Conservation (phyloP, 2,888 invertebrate species). For the Gymnoscelis rufifasciata region DNA sequence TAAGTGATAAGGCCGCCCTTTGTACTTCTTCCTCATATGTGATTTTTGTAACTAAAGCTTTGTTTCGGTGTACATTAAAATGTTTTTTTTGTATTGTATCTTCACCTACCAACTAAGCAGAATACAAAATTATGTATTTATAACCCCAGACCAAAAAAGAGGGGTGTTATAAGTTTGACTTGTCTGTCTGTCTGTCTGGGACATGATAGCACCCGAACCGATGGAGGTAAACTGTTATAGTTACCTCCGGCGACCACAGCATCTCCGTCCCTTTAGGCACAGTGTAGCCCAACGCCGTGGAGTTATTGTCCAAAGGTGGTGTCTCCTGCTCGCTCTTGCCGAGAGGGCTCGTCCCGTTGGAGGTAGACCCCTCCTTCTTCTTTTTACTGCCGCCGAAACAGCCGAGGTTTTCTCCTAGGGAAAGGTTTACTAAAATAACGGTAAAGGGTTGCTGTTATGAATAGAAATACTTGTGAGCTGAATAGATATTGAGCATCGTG, state of each 20-base stretch:
- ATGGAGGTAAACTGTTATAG: constrained; percentile 45
- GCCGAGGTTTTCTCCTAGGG: constrained; percentile 91
- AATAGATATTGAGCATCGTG: not conserved
- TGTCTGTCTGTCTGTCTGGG: too few species aligned
- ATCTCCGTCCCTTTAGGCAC: constrained; percentile 76
- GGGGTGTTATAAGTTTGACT: too few species aligned
- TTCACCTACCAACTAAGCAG: too few species aligned
- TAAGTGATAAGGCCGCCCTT: too few species aligned
- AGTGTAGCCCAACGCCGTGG: constrained; percentile 82
- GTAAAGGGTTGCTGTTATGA: not conserved
- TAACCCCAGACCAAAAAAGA: too few species aligned
- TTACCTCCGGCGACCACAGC: constrained; percentile 74
- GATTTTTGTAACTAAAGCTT: too few species aligned
- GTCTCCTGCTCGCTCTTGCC: constrained; percentile 67
- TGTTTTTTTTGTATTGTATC: too few species aligned
- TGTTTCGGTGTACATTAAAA: too few species aligned
- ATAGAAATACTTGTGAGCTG: not conserved
- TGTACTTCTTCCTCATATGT: too few species aligned
- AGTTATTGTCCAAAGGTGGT: constrained; percentile 58
- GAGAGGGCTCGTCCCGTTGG: constrained; percentile 77
- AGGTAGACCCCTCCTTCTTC: constrained; percentile 87
- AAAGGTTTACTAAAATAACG: not conserved
- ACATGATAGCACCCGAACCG: too few species aligned
- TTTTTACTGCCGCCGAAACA: constrained; percentile 98
- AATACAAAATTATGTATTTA: too few species aligned